phyloP scores from a whole-genome alignment of 2,888 invertebrate species.

The Xanthostigma xanthostigma region DNA sequence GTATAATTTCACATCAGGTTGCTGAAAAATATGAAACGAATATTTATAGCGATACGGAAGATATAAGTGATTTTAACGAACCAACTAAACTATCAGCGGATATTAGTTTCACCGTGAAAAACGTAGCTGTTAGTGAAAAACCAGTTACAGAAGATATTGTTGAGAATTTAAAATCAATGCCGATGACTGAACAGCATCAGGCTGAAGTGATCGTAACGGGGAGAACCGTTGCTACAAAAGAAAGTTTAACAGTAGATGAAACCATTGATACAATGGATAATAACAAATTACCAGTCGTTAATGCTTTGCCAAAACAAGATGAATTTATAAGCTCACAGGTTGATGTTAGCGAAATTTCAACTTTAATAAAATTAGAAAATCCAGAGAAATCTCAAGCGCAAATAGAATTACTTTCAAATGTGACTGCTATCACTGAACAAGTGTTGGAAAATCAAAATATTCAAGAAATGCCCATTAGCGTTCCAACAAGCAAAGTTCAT shows the following conservation, averaged over 20 bases:
- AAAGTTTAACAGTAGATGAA: slow-evolving; percentile 14
- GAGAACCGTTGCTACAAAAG: slow-evolving; percentile 34
- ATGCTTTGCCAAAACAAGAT: too few relatives aligned
- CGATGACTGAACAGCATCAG: slow-evolving; percentile 28
- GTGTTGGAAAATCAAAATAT: slow-evolving; percentile 15
- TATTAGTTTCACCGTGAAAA: too few relatives aligned
- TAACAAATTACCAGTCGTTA: too few relatives aligned
- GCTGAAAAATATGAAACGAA: slow-evolving; percentile 19
- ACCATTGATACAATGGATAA: too few relatives aligned
- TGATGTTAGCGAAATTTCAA: too few relatives aligned
- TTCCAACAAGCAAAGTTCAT: too few relatives aligned
- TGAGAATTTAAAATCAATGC: slow-evolving; percentile 27
- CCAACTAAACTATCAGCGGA: too few relatives aligned
- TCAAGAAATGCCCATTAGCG: slow-evolving; percentile 16
- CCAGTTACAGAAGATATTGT: slow-evolving; percentile 34
- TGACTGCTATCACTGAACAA: slow-evolving; percentile 17
- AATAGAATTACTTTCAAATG: too few relatives aligned
- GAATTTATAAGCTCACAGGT: too few relatives aligned
- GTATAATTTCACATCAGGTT: too few relatives aligned
- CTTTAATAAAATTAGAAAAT: too few relatives aligned
- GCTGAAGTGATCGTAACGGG: slow-evolving; percentile 37
- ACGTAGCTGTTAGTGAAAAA: slow-evolving; percentile 18
- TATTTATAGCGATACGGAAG: slow-evolving; percentile 21
- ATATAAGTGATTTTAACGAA: slow-evolving; percentile 22
- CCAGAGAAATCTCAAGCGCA: too few relatives aligned